These are phyloP conservation scores for Drosophila stalkeri DNA, from an alignment of 2,888 invertebrate genomes.

Conservation along the genomic window DNA sequence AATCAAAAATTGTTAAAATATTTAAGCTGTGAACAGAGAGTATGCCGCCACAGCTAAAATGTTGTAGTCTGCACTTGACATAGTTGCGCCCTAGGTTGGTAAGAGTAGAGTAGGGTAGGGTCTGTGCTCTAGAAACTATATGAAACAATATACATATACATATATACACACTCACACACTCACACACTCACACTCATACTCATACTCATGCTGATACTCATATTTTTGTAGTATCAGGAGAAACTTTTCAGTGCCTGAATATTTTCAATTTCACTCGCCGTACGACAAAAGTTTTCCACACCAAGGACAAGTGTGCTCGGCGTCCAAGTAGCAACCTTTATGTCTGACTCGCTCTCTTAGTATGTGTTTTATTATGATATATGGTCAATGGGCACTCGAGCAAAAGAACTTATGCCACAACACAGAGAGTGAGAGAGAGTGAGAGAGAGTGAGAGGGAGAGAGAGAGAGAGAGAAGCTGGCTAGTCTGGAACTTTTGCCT, in stretches of 20 bases:
- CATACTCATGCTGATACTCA: slow-evolving; percentile 14
- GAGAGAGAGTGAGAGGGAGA: too few species aligned
- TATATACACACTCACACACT: slow-evolving; percentile 19
- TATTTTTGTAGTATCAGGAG: slow-evolving; percentile 50
- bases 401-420: slow-evolving; percentile 5
- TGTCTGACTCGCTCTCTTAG: slow-evolving; percentile 19
- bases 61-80: slow-evolving; percentile 68
- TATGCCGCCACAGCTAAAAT: slow-evolving; percentile 11
- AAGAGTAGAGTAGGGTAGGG: slow-evolving; percentile 13
- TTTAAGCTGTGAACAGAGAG: slow-evolving; percentile 25
- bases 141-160: slow-evolving; percentile 41
- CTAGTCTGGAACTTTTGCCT: slow-evolving; percentile 1
- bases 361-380: slow-evolving; percentile 47
- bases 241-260: slow-evolving; percentile 69
- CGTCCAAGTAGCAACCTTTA: slow-evolving; percentile 37
- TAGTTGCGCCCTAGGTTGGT: slow-evolving; percentile 34
- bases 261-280: slow-evolving; percentile 70
- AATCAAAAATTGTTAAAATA: slow-evolving; percentile 43
- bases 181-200: slow-evolving; percentile 24
- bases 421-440: too few species aligned
- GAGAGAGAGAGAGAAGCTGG: neutral
- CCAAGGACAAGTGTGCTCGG: slow-evolving; percentile 69
- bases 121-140: slow-evolving; percentile 37
- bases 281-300: slow-evolving; percentile 72
- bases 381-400: slow-evolving; percentile 41